Conservation (phyloP, 1,140 invertebrate species). For the Marisa cornuarietis region DNA sequence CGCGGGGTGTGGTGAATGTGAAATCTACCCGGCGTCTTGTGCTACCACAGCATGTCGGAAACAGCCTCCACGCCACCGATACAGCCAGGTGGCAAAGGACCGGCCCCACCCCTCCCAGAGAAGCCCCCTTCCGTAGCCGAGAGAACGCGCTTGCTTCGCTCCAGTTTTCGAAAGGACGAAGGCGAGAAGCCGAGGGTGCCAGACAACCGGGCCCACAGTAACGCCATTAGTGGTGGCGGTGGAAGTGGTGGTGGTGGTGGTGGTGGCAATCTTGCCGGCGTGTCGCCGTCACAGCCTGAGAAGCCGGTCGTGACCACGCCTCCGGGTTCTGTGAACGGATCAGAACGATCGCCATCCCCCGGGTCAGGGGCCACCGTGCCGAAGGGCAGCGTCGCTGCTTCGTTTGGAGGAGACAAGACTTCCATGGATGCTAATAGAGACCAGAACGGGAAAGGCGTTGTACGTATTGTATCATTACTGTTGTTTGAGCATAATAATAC, state of each 20-base stretch:
- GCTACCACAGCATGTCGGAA: not conserved
- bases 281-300: not conserved
- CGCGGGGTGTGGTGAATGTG: not conserved
- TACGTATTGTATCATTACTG: not conserved
- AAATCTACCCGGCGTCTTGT: not conserved
- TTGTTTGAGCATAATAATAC: too few relatives aligned
- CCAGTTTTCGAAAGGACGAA: slow-evolving; percentile 52
- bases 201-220: slow-evolving; percentile 27
- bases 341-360: slow-evolving; percentile 24
- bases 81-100: slow-evolving; percentile 31
- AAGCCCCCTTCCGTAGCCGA: slow-evolving; percentile 55
- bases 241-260: not conserved
- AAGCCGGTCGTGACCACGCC: not conserved
- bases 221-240: not conserved
- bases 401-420: not conserved
- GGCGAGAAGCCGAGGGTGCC: slow-evolving; percentile 44
- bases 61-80: not conserved
- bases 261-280: not conserved
- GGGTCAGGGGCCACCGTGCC: not conserved
- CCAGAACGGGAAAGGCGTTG: slow-evolving; percentile 1
- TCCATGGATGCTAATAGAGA: not conserved
- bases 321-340: slow-evolving; percentile 1
- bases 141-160: slow-evolving; percentile 48
- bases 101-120: slow-evolving; percentile 52
- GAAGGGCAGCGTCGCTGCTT: not conserved